Conservation (phyloP, 2,797 vertebrate genomes). For the Bradypus variegatus region DNA sequence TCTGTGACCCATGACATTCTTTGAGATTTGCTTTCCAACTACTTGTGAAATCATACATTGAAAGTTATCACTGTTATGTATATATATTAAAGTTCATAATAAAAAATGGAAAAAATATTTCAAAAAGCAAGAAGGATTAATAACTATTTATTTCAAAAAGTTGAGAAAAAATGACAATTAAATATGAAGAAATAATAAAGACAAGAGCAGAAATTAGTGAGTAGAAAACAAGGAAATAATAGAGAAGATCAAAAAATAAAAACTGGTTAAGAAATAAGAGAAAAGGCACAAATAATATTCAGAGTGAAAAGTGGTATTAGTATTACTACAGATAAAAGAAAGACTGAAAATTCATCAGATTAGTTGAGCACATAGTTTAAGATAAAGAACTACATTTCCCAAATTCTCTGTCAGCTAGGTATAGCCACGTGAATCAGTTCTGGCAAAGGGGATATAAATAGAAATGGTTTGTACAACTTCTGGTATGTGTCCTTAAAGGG, state of each 20-base stretch:
- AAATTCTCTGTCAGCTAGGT: not conserved
- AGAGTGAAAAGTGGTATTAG: not conserved
- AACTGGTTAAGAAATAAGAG: not conserved
- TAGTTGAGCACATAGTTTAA: not conserved
- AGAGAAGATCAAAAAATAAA: not conserved
- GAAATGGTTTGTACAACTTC: not conserved
- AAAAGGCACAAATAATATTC: not conserved
- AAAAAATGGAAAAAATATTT: too few species aligned
- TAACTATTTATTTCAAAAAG: not conserved
- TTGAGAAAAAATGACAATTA: not conserved
- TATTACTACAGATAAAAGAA: not conserved
- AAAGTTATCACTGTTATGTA: too few species aligned
- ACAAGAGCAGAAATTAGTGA: not conserved
- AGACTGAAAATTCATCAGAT: not conserved
- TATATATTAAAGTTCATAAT: too few species aligned
- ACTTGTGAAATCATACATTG: too few species aligned
- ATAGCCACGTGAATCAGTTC: not conserved
- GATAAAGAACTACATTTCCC: not conserved
- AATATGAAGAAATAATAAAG: not conserved
- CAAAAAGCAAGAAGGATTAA: not conserved
- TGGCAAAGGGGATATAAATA: not conserved
- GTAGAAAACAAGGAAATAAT: not conserved
- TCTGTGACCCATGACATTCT: too few species aligned
- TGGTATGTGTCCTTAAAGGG: not conserved
- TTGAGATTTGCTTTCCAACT: too few species aligned